Evolutionary conservation across 2,797 vertebrate species (phyloP).

Genomic region (Neomorphus geoffroyi): DNA sequence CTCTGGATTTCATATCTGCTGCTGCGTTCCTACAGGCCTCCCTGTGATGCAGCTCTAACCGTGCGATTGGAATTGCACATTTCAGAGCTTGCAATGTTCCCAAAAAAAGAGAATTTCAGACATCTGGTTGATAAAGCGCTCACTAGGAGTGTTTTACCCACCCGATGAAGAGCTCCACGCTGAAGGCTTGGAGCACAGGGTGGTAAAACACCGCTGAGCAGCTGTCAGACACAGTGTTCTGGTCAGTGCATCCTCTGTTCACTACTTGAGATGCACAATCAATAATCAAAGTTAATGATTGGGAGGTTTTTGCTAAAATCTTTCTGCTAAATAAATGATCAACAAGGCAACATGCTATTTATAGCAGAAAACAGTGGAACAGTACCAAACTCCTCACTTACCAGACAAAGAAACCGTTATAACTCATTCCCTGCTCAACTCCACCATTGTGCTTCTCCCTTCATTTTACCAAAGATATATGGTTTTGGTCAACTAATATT

Average conservation of each 20-base stretch:
- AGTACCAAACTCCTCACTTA: slow-evolving; percentile 65
- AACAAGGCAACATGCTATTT: slow-evolving; percentile 74
- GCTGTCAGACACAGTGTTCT: slow-evolving; percentile 79
- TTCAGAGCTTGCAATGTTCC: slow-evolving; percentile 72
- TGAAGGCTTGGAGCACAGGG: slow-evolving; percentile 77
- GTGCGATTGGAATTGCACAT: slow-evolving; percentile 66
- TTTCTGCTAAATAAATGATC: slow-evolving; percentile 77
- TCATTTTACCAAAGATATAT: not conserved
- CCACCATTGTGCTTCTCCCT: not conserved
- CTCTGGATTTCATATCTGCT: slow-evolving; percentile 63
- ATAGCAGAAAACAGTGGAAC: slow-evolving; percentile 70
- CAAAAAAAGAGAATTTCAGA: slow-evolving; percentile 72
- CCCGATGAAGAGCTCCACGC: slow-evolving; percentile 71
- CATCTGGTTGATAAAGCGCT: slow-evolving; percentile 75
- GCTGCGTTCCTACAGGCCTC: slow-evolving; percentile 68
- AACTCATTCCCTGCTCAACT: slow-evolving; percentile 34
- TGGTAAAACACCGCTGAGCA: slow-evolving; percentile 79
- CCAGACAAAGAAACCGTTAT: slow-evolving; percentile 57
- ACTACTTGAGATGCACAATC: slow-evolving; percentile 72
- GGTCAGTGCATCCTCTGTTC: slow-evolving; percentile 76
- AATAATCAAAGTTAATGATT: slow-evolving; percentile 76
- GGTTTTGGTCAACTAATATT: not conserved
- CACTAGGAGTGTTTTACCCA: slow-evolving; percentile 79
- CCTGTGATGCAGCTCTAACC: slow-evolving; percentile 66
- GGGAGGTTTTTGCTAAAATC: slow-evolving; percentile 75